Percentiles rank a stretch among this genome's conserved stretches.
Conservation (phyloP, 1,140 invertebrate species). For the Zaprionus vittiger region DNA sequence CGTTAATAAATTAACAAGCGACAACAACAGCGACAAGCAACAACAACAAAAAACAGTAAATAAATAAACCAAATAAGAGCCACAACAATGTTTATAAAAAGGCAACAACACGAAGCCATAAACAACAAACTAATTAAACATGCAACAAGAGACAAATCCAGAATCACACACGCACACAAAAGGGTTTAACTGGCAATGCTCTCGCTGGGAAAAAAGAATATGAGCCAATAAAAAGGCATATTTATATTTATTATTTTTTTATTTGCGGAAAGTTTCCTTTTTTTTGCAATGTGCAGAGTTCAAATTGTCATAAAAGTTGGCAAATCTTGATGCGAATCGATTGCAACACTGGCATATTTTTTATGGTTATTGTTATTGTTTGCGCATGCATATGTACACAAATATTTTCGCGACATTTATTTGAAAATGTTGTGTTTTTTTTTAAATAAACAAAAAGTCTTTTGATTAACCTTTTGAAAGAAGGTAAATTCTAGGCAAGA, state of each 20-base stretch:
- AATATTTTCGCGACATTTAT: neutral
- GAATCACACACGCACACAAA: constrained; percentile 20
- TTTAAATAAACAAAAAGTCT: neutral
- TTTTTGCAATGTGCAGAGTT: neutral
- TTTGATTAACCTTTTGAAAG: neutral
- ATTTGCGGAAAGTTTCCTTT: neutral
- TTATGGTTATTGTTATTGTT: neutral
- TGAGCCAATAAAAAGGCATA: neutral
- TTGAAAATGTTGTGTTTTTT: neutral
- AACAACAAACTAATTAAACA: constrained; percentile 79
- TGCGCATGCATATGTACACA: neutral
- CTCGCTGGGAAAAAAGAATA: constrained; percentile 1
- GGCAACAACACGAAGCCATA: constrained; percentile 49
- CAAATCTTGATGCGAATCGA: constrained; percentile 5
- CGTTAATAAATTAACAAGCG: constrained; percentile 72
- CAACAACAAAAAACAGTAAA: constrained; percentile 50
- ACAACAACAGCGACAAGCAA: constrained; percentile 10
- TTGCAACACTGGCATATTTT: neutral
- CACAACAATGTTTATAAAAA: constrained; percentile 52
- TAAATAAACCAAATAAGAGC: constrained; percentile 65
- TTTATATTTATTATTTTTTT: constrained; percentile 12
- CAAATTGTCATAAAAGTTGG: constrained; percentile 2
- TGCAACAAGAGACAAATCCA: constrained; percentile 45
- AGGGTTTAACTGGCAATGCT: constrained; percentile 20
- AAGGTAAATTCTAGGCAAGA: neutral